Conservation (phyloP, 1,140 invertebrate genomes). For the Leptoteleia sp. region DNA sequence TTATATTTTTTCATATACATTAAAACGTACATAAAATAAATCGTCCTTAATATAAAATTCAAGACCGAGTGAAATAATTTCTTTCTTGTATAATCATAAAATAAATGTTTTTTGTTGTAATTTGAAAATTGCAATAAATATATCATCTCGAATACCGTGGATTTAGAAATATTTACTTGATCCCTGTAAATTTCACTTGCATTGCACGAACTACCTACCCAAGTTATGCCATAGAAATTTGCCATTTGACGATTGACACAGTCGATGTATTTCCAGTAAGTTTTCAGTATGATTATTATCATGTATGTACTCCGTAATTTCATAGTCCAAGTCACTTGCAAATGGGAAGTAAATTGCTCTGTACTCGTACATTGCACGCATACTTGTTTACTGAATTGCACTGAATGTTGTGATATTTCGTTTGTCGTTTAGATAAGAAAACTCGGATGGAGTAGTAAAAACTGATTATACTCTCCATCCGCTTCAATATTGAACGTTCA, state of each 20-base stretch:
- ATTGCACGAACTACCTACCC: conserved; percentile 26
- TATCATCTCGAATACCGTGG: background rate
- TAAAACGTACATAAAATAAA: too few species aligned
- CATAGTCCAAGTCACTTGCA: conserved; percentile 54
- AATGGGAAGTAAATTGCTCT: conserved; percentile 57
- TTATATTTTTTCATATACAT: too few species aligned
- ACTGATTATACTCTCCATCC: too few species aligned
- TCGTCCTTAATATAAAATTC: too few species aligned
- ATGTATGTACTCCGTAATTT: conserved; percentile 42
- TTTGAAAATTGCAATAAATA: too few species aligned
- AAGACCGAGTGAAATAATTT: too few species aligned
- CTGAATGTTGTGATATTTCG: conserved; percentile 16
- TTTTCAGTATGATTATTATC: conserved; percentile 58
- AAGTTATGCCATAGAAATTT: conserved; percentile 54
- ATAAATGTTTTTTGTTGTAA: too few species aligned
- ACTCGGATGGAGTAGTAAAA: too few species aligned
- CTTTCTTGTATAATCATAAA: too few species aligned
- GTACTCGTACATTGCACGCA: conserved; percentile 32
- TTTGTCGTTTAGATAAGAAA: conserved; percentile 6
- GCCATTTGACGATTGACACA: conserved; percentile 55
- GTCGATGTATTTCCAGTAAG: conserved; percentile 51
- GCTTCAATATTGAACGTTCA: too few species aligned
- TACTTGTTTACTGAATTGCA: conserved; percentile 18
- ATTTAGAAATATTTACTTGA: conserved; percentile 44
- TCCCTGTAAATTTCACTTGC: conserved; percentile 44